Conservation (phyloP, 2,888 invertebrate genomes). For the Noctua janthe region DNA sequence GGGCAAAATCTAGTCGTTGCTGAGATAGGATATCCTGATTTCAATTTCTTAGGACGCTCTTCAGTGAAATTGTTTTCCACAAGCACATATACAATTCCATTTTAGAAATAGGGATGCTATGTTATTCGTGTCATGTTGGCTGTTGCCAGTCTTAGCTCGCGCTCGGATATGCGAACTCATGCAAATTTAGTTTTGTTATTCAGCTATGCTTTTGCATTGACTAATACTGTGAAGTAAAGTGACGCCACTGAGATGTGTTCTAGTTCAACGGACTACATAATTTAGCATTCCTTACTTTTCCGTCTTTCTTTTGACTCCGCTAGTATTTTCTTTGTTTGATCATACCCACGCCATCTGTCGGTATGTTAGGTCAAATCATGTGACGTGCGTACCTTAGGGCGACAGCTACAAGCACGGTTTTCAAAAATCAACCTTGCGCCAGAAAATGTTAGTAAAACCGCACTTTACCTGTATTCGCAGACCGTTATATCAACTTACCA, state of each 20-base stretch:
- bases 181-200: slow-evolving; percentile 45
- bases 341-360: neutral
- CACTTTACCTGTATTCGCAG: neutral
- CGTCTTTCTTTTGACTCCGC: neutral
- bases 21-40: slow-evolving; percentile 30
- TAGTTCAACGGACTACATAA: slow-evolving; percentile 18
- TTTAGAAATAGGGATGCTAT: slow-evolving; percentile 37
- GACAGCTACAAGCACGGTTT: neutral
- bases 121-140: slow-evolving; percentile 50
- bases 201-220: slow-evolving; percentile 36
- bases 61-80: slow-evolving; percentile 36
- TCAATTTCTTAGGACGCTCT: slow-evolving; percentile 35
- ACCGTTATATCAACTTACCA: neutral
- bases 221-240: slow-evolving; percentile 27
- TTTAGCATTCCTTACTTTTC: neutral
- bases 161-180: slow-evolving; percentile 40
- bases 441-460: neutral
- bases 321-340: neutral
- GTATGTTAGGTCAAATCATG: neutral
- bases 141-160: slow-evolving; percentile 30
- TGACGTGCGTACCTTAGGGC: neutral
- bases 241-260: slow-evolving; percentile 12
- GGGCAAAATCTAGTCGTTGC: neutral
- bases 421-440: neutral
- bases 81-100: slow-evolving; percentile 33